phyloP scores from a whole-genome alignment of 1,140 invertebrate species.

The Drosophila biarmipes region DNA sequence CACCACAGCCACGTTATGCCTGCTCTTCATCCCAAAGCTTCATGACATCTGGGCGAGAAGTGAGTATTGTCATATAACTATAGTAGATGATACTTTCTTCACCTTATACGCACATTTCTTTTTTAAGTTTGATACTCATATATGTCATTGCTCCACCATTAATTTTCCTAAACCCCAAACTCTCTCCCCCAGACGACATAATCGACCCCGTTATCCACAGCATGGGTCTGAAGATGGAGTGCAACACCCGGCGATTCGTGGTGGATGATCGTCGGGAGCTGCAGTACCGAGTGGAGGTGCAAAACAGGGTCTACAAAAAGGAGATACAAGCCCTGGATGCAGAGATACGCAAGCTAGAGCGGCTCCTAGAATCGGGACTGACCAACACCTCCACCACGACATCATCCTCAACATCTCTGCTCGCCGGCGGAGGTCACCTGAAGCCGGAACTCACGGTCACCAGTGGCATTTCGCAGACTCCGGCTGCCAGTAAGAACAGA shows the following conservation, averaged over 20 bases:
- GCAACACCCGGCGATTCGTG: conserved; percentile 92
- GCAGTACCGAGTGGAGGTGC: conserved; percentile 94
- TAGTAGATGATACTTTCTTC: too few relatives aligned
- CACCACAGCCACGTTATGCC: conserved; percentile 93
- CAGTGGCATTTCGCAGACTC: conserved; percentile 43
- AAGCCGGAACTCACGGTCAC: conserved; percentile 85
- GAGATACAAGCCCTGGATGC: conserved; percentile 92
- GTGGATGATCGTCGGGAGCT: conserved; percentile 91
- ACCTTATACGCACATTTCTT: too few relatives aligned
- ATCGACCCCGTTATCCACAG: conserved; percentile 93
- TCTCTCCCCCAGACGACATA: conserved; percentile 85
- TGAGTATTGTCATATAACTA: conserved; percentile 65
- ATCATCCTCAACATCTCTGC: conserved; percentile 85
- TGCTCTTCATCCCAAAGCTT: conserved; percentile 94
- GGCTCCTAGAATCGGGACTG: conserved; percentile 86
- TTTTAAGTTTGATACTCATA: too few relatives aligned
- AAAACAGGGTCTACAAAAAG: conserved; percentile 94
- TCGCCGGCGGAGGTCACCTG: conserved; percentile 84
- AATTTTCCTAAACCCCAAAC: not conserved
- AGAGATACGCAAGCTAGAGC: conserved; percentile 91
- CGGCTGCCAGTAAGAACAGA: conserved; percentile 72
- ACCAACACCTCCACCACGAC: conserved; percentile 86
- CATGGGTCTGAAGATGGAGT: conserved; percentile 94
- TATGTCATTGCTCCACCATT: not conserved
- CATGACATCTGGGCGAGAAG: conserved; percentile 87